Percentiles rank a stretch among this genome's conserved stretches.
Conservation (phyloP, 2,113 vertebrate species). For the Calyptomena viridis region DNA sequence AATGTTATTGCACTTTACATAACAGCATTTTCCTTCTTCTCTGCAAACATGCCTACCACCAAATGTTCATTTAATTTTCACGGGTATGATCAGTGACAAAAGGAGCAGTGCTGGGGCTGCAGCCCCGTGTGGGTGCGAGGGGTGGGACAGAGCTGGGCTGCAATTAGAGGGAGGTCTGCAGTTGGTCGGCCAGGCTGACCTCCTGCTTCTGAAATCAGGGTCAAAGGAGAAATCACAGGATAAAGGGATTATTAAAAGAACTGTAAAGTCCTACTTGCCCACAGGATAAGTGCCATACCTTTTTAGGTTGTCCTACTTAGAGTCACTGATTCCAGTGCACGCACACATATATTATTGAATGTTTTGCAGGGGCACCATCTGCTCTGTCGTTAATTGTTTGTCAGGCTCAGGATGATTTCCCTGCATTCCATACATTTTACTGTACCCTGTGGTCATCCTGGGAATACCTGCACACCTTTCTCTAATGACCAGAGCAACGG, state of each 20-base stretch:
- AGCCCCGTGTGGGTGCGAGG: neutral
- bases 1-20: slow-evolving; percentile 58
- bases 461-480: neutral
- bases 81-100: slow-evolving; percentile 62
- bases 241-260: slow-evolving; percentile 65
- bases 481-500: neutral
- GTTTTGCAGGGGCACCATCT: slow-evolving; percentile 48
- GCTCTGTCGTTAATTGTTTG: neutral
- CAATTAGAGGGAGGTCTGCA: neutral
- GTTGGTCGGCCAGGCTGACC: neutral
- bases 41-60: slow-evolving; percentile 58
- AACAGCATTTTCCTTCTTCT: slow-evolving; percentile 52
- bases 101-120: slow-evolving; percentile 18
- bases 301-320: slow-evolving; percentile 68
- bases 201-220: slow-evolving; percentile 49
- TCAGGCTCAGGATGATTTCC: neutral
- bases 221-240: slow-evolving; percentile 47
- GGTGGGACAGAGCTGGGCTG: neutral
- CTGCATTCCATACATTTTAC: neutral
- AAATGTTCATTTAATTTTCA: slow-evolving; percentile 71
- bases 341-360: slow-evolving; percentile 34
- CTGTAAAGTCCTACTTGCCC: slow-evolving; percentile 55
- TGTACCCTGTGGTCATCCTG: fast-evolving
- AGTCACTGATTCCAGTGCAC: slow-evolving; percentile 10
- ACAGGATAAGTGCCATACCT: slow-evolving; percentile 60